These are phyloP conservation scores for Pagrus major DNA, from an alignment of 2,113 vertebrate species.

Conservation along the genomic window DNA sequence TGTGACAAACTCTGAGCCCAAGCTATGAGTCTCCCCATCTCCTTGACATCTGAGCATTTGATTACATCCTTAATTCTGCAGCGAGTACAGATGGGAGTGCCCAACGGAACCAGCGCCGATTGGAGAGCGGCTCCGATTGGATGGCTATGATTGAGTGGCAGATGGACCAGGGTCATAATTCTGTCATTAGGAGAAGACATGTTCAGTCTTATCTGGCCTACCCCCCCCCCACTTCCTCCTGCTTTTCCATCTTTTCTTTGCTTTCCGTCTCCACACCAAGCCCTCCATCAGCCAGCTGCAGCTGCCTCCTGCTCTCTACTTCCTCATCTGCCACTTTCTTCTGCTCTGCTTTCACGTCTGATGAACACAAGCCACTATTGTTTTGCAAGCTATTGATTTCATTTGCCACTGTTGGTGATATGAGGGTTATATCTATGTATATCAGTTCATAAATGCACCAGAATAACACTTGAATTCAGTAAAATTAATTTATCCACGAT, in stretches of 20 bases:
- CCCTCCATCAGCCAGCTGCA: constrained; percentile 54
- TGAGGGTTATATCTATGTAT: too few relatives aligned
- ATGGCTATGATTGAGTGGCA: constrained; percentile 74
- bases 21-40: not conserved
- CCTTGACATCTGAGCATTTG: constrained; percentile 59
- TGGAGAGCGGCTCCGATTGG: constrained; percentile 64
- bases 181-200: constrained; percentile 67
- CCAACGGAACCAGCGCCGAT: constrained; percentile 32
- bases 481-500: not conserved
- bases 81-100: constrained; percentile 71
- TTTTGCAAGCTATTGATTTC: constrained; percentile 15
- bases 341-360: constrained; percentile 4
- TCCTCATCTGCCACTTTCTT: constrained; percentile 25
- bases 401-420: not conserved
- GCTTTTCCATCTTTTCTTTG: constrained; percentile 15
- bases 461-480: not conserved
- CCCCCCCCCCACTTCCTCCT: not conserved
- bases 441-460: not conserved
- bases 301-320: constrained; percentile 51
- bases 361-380: constrained; percentile 16
- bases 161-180: constrained; percentile 77
- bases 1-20: not conserved
- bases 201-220: constrained; percentile 31
- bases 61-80: constrained; percentile 49
- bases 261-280: constrained; percentile 1